Conservation (phyloP, 2,888 invertebrate genomes). For the Pachycephus smyrnensis region DNA sequence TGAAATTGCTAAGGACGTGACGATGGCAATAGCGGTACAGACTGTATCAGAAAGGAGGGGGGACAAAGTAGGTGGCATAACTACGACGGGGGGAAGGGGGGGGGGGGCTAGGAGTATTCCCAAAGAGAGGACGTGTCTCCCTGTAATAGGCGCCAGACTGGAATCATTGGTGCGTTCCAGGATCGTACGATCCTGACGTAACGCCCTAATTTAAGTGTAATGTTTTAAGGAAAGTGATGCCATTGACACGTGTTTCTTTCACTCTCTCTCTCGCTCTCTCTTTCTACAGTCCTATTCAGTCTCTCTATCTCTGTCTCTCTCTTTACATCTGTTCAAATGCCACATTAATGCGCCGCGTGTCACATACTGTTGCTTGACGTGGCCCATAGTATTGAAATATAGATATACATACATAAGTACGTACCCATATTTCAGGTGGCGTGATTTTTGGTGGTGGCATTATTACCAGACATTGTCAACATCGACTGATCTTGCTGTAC, state of each 20-base stretch:
- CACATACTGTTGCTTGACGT: not conserved
- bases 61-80: conserved; percentile 11
- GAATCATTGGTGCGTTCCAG: not conserved
- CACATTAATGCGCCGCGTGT: not conserved
- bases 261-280: not conserved
- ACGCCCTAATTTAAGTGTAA: not conserved
- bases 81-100: conserved; percentile 14
- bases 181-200: conserved; percentile 14
- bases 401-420: not conserved
- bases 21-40: conserved; percentile 3
- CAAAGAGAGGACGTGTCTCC: not conserved
- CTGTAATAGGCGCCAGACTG: not conserved
- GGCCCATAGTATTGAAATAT: not conserved
- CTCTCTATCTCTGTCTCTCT: not conserved
- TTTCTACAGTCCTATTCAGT: not conserved
- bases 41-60: not conserved
- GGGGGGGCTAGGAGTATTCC: conserved; percentile 1
- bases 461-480: not conserved
- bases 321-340: not conserved
- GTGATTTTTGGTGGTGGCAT: not conserved
- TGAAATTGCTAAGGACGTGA: conserved; percentile 8
- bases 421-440: not conserved
- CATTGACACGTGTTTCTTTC: not conserved
- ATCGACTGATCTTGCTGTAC: too few relatives aligned
- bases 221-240: not conserved